Percentiles rank a stretch among this genome's conserved stretches.
Evolutionary conservation across 1,140 invertebrate species (phyloP).

Genomic region (Calycopis cecrops): DNA sequence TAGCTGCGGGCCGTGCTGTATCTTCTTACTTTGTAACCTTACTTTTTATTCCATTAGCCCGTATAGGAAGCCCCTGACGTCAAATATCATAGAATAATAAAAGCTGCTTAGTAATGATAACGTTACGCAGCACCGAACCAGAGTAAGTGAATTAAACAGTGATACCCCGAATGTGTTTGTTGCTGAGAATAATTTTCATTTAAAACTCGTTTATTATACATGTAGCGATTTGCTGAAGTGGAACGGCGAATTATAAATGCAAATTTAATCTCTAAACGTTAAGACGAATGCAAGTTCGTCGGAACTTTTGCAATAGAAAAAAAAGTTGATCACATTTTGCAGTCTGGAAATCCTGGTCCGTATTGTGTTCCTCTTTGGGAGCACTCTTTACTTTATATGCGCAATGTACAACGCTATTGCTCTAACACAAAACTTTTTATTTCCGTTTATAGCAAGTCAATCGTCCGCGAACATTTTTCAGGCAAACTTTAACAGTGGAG

Average conservation of each 20-base stretch:
- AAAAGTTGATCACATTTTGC: constrained; percentile 55
- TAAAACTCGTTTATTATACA: too few species aligned
- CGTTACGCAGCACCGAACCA: constrained; percentile 37
- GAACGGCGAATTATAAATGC: constrained; percentile 26
- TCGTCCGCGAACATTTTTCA: constrained; percentile 74
- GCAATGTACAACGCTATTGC: constrained; percentile 65
- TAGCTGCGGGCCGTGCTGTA: constrained; percentile 63
- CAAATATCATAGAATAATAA: constrained; percentile 73
- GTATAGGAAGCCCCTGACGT: constrained; percentile 66
- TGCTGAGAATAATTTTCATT: background rate
- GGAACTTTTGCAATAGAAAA: constrained; percentile 46
- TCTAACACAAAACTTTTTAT: constrained; percentile 74
- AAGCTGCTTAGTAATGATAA: constrained; percentile 73
- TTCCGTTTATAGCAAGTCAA: constrained; percentile 73
- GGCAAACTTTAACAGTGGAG: constrained; percentile 74
- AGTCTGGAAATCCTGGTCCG: constrained; percentile 46
- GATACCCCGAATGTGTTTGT: background rate
- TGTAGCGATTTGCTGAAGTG: background rate
- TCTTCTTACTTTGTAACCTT: constrained; percentile 74
- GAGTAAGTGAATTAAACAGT: constrained; percentile 54
- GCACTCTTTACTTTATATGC: constrained; percentile 65
- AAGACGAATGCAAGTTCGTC: constrained; percentile 39
- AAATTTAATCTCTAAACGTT: constrained; percentile 29
- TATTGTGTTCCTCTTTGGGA: constrained; percentile 58
- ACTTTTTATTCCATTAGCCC: constrained; percentile 74